Conservation (phyloP, 2,888 invertebrate genomes). For the Stenichneumon culpator region DNA sequence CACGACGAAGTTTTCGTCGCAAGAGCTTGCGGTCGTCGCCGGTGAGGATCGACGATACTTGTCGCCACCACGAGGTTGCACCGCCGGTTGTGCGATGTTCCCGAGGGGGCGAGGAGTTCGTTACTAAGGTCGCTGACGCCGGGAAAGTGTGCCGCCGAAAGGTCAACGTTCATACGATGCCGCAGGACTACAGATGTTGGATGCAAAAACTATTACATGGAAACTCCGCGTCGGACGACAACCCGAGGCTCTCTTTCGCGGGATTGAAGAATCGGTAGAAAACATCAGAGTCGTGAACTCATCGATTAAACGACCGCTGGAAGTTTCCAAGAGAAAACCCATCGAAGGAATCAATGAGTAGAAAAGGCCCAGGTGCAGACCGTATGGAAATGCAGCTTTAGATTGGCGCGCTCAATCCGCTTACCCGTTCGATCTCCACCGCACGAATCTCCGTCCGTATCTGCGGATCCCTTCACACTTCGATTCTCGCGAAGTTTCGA, state of each 20-base stretch:
- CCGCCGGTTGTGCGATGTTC: constrained; percentile 21
- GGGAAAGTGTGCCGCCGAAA: constrained; percentile 74
- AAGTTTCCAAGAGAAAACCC: neutral
- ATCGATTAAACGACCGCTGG: neutral
- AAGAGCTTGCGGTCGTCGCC: constrained; percentile 43
- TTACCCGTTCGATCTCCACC: constrained; percentile 4
- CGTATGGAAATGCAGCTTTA: neutral
- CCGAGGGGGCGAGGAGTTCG: constrained; percentile 33
- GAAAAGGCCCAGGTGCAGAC: constrained; percentile 23
- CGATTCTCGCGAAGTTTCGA: constrained; percentile 20
- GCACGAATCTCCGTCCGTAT: constrained; percentile 19
- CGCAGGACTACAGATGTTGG: constrained; percentile 1
- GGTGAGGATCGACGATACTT: constrained; percentile 49
- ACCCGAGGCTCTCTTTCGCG: neutral
- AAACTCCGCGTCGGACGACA: constrained; percentile 22
- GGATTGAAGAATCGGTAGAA: neutral
- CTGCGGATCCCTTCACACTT: constrained; percentile 14
- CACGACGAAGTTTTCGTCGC: constrained; percentile 44
- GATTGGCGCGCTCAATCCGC: constrained; percentile 16
- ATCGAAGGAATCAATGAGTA: neutral
- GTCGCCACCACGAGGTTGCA: constrained; percentile 31
- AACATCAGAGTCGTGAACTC: neutral
- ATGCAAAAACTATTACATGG: constrained; percentile 8
- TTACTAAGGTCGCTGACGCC: constrained; percentile 64
- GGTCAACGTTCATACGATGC: constrained; percentile 66